These are phyloP conservation scores for Stegophylla sp. DNA, from an alignment of 2,888 invertebrate genomes.

Conservation along the genomic window DNA sequence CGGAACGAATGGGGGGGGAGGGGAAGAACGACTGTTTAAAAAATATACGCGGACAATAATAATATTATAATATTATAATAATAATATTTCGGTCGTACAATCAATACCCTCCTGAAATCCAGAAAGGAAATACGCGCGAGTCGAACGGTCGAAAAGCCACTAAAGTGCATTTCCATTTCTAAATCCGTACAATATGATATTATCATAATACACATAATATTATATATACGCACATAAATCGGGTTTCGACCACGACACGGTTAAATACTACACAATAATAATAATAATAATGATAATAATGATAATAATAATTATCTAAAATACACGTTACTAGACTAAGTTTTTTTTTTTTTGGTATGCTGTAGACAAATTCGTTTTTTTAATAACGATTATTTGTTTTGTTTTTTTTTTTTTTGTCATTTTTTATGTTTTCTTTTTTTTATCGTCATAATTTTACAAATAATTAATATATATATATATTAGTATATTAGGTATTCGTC, in stretches of 20 bases:
- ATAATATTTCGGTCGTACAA: no score
- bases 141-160: neutral
- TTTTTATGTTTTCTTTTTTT: constrained; percentile 3
- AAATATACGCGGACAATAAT: neutral
- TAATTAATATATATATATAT: no score
- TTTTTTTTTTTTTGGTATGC: constrained; percentile 42
- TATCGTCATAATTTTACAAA: no score
- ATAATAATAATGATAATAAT: no score
- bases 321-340: constrained; percentile 23
- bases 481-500: no score
- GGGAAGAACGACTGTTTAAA: neutral
- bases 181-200: no score
- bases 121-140: constrained; percentile 11
- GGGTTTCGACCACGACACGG: neutral
- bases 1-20: no score
- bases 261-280: constrained; percentile 16
- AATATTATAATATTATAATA: no score
- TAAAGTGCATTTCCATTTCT: constrained; percentile 29
- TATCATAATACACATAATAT: no score
- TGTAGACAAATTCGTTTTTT: constrained; percentile 32
- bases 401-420: neutral
- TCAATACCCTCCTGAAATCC: constrained; percentile 30
- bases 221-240: neutral
- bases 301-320: constrained; percentile 51
- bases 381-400: constrained; percentile 3